Evolutionary conservation across 2,888 invertebrate species (phyloP), one percentile per base, ranked within the genome.

Genomic region (Athetis lepigone): DNA sequence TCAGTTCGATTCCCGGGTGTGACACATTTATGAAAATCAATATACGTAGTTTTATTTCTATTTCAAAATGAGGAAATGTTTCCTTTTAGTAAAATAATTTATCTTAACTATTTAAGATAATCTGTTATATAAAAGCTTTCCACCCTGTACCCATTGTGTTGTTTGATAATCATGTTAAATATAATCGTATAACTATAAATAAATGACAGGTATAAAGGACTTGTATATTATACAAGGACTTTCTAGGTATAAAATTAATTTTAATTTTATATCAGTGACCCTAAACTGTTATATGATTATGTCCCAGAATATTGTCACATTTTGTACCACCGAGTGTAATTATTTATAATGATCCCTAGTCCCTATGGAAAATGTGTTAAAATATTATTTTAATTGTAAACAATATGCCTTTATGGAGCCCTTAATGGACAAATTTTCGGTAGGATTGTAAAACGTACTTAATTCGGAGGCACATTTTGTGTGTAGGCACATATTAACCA

Each of bases 181-280:
- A n/a, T n/a, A n/a, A n/a, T n/a, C 1, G 16, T 11, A 5, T 27
- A 42, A n/a, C 19, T 13, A 13, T 60, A 18, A n/a, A 4, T 13
- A 21, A 60, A 16, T 21, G 21, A 16, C 18, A 33, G 1, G 16
- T 4, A 27, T 18, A 37, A 27, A 27, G 27, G n/a, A n/a, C n/a
- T n/a, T n/a, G n/a, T n/a, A n/a, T n/a, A n/a, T 29, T 11, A 63
- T 39, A 23, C 23, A 25, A 54, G 21, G 0, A 52, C 18, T 13
- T 42, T 43, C 5, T 8, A 70, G 8, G 55, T 45, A 50, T 43
- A 33, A 37, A 63, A 63, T 47, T 52, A 49, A 19, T 23, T 46
- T 52, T 50, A 4, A 63, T 18, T 27, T 55, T 37, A 42, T 52
- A 46, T 19, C 11, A 1, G 33, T 40, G 45, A 69, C 69, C 56